These are phyloP conservation scores for Chloropsis hardwickii DNA, from an alignment of 2,113 vertebrate species.

Conservation along the genomic window DNA sequence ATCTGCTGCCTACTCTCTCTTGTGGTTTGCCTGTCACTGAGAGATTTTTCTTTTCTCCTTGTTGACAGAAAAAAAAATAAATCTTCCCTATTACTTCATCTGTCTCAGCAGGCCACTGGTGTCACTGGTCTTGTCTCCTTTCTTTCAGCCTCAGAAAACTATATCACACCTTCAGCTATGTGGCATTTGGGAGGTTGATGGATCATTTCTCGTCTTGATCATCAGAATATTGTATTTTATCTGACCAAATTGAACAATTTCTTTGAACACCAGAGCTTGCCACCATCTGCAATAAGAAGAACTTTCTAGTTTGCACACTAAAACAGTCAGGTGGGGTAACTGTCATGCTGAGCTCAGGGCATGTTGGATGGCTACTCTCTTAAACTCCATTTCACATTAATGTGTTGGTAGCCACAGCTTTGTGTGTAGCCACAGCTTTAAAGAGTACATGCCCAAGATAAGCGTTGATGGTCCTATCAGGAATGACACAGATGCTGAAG, in stretches of 20 bases:
- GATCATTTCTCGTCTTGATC: neutral
- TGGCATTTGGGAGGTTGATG: neutral
- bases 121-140: neutral
- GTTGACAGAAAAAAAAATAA: neutral
- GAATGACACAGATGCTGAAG: neutral
- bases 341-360: neutral
- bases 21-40: neutral
- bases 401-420: neutral
- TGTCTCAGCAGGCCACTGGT: neutral
- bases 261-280: neutral
- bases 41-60: neutral
- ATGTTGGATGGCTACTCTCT: neutral
- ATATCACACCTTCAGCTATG: neutral
- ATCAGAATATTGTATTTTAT: neutral
- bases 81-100: neutral
- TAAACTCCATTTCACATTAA: neutral
- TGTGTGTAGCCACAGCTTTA: neutral
- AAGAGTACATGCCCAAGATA: neutral
- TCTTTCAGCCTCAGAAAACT: neutral
- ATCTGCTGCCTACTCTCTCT: neutral
- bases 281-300: neutral
- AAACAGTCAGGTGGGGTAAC: neutral
- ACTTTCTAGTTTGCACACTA: neutral
- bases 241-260: neutral
- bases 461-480: neutral